Percentiles rank a stretch among this genome's conserved stretches.
Evolutionary conservation across 2,113 vertebrate genomes (phyloP).

Genomic region (Gymnorhina tibicen): DNA sequence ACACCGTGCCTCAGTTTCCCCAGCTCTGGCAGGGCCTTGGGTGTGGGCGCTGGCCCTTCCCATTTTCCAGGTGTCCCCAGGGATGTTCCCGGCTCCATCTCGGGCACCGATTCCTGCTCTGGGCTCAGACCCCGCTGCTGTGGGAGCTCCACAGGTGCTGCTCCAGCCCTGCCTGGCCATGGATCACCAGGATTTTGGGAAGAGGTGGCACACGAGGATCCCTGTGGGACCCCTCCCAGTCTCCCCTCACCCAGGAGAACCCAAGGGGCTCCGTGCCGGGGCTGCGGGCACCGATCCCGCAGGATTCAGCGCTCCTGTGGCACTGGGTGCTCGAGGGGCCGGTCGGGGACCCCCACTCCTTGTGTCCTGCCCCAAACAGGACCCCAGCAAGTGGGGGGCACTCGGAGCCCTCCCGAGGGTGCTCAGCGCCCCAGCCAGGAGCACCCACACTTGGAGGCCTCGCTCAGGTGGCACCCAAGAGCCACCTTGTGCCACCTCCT

Average conservation of each 20-base stretch:
- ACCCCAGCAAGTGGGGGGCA: accelerated
- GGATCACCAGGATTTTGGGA: background rate
- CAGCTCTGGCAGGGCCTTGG: background rate
- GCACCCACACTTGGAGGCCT: accelerated
- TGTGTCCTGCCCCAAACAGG: background rate
- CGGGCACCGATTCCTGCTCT: accelerated
- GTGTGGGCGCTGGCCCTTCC: background rate
- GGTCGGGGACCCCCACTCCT: accelerated
- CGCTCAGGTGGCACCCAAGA: background rate
- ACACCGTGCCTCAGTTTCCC: background rate
- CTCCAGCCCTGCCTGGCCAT: accelerated
- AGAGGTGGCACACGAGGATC: accelerated
- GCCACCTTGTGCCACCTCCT: background rate
- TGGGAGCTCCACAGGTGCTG: background rate
- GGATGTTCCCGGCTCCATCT: background rate
- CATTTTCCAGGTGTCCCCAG: accelerated
- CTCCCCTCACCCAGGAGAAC: background rate
- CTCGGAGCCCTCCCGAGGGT: accelerated
- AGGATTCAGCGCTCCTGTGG: accelerated
- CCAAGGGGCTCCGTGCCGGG: accelerated
- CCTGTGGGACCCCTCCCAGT: background rate
- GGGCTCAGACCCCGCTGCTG: background rate
- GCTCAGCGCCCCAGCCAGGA: accelerated
- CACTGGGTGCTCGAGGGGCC: accelerated
- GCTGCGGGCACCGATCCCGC: accelerated